Evolutionary conservation across 2,888 invertebrate species (phyloP).

Genomic region (Cyclophora albipunctata): DNA sequence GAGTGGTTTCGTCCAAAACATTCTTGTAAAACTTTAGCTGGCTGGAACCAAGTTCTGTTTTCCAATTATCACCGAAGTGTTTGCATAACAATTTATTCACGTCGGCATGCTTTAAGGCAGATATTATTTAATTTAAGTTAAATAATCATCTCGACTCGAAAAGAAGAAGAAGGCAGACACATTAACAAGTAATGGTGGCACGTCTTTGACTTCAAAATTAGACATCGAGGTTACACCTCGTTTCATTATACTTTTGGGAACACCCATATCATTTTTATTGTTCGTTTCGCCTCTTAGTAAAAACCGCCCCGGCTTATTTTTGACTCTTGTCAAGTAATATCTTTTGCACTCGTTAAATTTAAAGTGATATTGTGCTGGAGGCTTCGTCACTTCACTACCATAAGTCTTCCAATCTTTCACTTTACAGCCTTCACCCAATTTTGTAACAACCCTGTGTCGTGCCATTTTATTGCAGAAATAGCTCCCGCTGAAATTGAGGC

Average conservation of each 20-base stretch:
- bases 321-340: conserved; percentile 15
- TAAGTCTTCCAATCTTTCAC: conserved; percentile 13
- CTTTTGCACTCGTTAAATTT: conserved; percentile 12
- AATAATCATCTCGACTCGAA: no score
- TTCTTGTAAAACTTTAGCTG: conserved; percentile 15
- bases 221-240: conserved; percentile 8
- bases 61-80: conserved; percentile 14
- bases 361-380: not conserved
- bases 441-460: conserved; percentile 4
- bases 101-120: conserved; percentile 12
- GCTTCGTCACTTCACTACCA: conserved; percentile 1
- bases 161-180: conserved; percentile 9
- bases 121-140: no score
- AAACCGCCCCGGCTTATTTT: conserved; percentile 14
- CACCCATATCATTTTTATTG: conserved; percentile 10
- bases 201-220: conserved; percentile 12
- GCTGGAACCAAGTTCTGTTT: conserved; percentile 11
- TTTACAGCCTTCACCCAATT: conserved; percentile 10
- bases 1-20: conserved; percentile 8
- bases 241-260: conserved; percentile 9
- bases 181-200: conserved; percentile 7
- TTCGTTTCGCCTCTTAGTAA: conserved; percentile 8
- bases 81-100: conserved; percentile 12
- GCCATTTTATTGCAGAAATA: conserved; percentile 11
- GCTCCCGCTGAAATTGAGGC: conserved; percentile 5